phyloP scores from a whole-genome alignment of 2,888 invertebrate genomes.

The Torymus tubicola region DNA sequence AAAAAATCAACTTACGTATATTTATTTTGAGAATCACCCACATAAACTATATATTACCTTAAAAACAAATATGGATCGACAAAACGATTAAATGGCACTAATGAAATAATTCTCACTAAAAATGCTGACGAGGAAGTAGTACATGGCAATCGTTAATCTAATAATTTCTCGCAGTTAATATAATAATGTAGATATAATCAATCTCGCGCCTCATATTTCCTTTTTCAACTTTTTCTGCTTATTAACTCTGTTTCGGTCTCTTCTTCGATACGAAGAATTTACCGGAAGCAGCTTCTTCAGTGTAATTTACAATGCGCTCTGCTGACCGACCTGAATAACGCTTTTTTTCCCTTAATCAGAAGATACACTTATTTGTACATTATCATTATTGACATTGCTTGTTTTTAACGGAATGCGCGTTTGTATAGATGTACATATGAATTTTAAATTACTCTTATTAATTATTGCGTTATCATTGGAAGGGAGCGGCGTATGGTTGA shows the following conservation, averaged over 20 bases:
- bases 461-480: background rate
- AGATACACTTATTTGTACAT: conserved; percentile 27
- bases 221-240: background rate
- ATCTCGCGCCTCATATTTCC: too few relatives aligned
- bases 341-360: background rate
- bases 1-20: conserved; percentile 23
- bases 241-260: conserved; percentile 15
- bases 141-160: background rate
- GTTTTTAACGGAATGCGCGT: background rate
- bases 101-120: background rate
- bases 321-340: conserved; percentile 10
- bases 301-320: conserved; percentile 36
- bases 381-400: conserved; percentile 42
- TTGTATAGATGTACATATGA: conserved; percentile 11
- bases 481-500: background rate
- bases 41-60: background rate
- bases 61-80: conserved; percentile 15
- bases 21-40: conserved; percentile 38
- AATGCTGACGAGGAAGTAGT: background rate
- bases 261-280: conserved; percentile 55
- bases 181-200: background rate
- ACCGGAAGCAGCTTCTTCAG: conserved; percentile 24
- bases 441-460: conserved; percentile 29
- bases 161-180: background rate
- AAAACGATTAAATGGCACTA: conserved; percentile 36